Evolutionary conservation across 1,140 invertebrate species (phyloP).

Genomic region (Trichoplusia ni): DNA sequence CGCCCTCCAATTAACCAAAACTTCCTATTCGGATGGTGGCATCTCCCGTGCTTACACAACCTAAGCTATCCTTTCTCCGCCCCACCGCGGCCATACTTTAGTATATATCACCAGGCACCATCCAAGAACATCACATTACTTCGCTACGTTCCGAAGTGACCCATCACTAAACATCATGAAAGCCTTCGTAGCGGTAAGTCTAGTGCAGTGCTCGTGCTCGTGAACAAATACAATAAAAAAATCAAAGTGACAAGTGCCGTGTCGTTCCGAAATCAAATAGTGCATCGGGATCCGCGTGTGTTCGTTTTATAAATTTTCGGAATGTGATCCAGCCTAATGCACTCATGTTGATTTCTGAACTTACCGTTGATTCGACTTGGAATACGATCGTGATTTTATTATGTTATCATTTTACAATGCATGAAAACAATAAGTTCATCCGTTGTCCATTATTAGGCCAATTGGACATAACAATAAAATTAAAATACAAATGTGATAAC

Average conservation of each 20-base stretch:
- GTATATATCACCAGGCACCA: slow-evolving; percentile 67
- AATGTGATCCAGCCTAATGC: slow-evolving; percentile 32
- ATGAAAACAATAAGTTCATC: neutral
- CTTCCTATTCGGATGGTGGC: slow-evolving; percentile 65
- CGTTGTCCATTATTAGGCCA: neutral
- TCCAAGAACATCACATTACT: slow-evolving; percentile 63
- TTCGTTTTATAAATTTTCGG: neutral
- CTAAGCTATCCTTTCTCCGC: slow-evolving; percentile 72
- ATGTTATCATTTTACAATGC: neutral
- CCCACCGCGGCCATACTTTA: slow-evolving; percentile 60
- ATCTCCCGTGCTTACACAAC: slow-evolving; percentile 76
- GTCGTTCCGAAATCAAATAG: slow-evolving; percentile 66
- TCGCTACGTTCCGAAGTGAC: slow-evolving; percentile 69
- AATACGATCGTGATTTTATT: slow-evolving; percentile 14
- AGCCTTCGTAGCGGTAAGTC: slow-evolving; percentile 79
- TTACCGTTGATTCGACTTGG: slow-evolving; percentile 4
- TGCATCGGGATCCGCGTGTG: slow-evolving; percentile 39
- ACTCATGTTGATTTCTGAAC: slow-evolving; percentile 47
- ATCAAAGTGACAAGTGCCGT: slow-evolving; percentile 63
- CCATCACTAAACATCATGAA: slow-evolving; percentile 75
- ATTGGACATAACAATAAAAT: neutral
- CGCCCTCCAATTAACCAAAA: slow-evolving; percentile 69
- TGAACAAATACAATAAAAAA: slow-evolving; percentile 31
- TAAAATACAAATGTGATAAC: neutral
- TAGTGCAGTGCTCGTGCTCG: slow-evolving; percentile 55